Base-by-base conservation (phyloP, 2,888 invertebrate species). In the Folsomia candida region DNA sequence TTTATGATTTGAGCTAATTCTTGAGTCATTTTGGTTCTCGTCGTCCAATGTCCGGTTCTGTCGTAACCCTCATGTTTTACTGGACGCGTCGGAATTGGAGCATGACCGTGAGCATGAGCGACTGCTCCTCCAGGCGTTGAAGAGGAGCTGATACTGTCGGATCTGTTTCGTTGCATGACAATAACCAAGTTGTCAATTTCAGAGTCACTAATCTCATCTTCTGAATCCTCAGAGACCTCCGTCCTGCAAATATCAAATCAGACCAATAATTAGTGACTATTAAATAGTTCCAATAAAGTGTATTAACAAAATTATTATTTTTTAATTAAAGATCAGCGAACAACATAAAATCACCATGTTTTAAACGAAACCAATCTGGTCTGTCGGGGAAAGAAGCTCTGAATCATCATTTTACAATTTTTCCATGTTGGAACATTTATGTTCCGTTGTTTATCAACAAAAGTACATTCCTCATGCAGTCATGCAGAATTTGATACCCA, bases 1-100 rank as follows among this genome's bases (percentile, higher is more conserved):
- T 97, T 96, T 80, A 99, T 99, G 58, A 93, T 91, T 85, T 95
- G 92, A 80, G 92, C 95, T 80, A 97, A 85, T 82, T 97, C 96
- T 14, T 96, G 93, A 9, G 93, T 91, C 85, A 97, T 94, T 87
- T 97, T 97, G 54, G 94, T 92, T 76, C 97, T 86, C 0, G 93
- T 91, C 73, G 89, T 90, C 89, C 89, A 91, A 81, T 94, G 96
- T 0, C 94, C 95, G 2, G 93, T 93, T 60, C 94, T 88, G 85
- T 97, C 97, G 80, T 92, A 89, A 18, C 92, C 92, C 81, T 93
- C 93, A 83, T 96, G 96, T 78, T 92, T 93, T 9, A 89, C 90
- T 47, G 86, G 85, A 73, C 90, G 86, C 65, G 86, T 51, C 60
- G 67, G 26, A 65, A 54, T 69, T 11, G 70, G 68, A 14, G 6